Evolutionary conservation across 2,888 invertebrate genomes (phyloP).

Genomic region (Cyrtodaria siliqua): DNA sequence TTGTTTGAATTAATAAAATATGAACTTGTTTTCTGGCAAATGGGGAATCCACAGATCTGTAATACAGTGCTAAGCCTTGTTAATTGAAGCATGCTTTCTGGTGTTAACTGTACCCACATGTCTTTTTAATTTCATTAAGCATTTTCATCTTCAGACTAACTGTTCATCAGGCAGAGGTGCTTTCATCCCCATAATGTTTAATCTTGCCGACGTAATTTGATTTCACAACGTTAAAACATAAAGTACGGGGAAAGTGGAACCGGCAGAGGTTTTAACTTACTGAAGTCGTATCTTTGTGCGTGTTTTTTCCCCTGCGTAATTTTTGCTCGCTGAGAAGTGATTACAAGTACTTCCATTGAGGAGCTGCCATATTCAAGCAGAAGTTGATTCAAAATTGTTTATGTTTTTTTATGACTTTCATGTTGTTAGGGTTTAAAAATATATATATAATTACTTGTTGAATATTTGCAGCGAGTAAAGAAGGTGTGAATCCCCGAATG

Average conservation of each 20-base stretch:
- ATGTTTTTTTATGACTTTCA: too few species aligned
- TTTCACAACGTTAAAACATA: conserved; percentile 5
- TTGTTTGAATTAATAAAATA: too few species aligned
- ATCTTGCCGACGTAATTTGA: conserved; percentile 11
- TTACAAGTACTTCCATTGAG: conserved; percentile 30
- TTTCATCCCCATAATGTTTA: background rate
- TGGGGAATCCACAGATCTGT: conserved; percentile 2
- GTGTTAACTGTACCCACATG: conserved; percentile 6
- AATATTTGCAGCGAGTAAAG: too few species aligned
- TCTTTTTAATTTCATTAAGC: conserved; percentile 14
- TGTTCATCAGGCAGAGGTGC: background rate
- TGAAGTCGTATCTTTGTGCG: background rate
- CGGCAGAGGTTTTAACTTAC: background rate
- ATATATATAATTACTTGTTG: too few species aligned
- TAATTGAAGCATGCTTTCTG: conserved; percentile 6
- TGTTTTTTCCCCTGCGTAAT: conserved; percentile 17
- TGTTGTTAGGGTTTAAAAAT: too few species aligned
- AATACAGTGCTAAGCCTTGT: background rate
- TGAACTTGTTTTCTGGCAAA: too few species aligned
- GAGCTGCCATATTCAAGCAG: conserved; percentile 42
- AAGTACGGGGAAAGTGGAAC: background rate
- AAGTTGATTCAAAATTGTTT: conserved; percentile 4
- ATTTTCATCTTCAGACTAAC: too few species aligned
- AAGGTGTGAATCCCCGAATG: too few species aligned
- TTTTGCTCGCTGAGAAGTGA: conserved; percentile 46